These are phyloP conservation scores for Cebidichthys violaceus DNA, from an alignment of 2,113 vertebrate species.

Conservation along the genomic window DNA sequence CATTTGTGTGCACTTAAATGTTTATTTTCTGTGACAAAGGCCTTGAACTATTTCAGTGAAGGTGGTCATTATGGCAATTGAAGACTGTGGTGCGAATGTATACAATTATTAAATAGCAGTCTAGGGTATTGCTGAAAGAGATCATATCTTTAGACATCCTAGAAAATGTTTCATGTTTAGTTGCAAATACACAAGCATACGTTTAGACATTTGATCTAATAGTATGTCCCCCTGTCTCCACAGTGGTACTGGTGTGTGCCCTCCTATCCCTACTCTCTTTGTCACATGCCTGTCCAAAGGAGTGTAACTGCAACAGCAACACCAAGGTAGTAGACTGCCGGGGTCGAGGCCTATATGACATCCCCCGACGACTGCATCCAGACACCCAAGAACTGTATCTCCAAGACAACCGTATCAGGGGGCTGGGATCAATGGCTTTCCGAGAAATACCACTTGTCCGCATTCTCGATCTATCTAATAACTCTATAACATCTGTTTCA, in stretches of 20 bases:
- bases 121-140: neutral
- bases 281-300: slow-evolving; percentile 85
- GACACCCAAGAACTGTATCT: slow-evolving; percentile 90
- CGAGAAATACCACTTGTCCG: slow-evolving; percentile 85
- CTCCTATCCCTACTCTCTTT: slow-evolving; percentile 68
- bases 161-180: neutral
- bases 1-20: neutral
- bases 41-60: neutral
- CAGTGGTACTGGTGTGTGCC: slow-evolving; percentile 83
- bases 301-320: slow-evolving; percentile 88
- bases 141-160: neutral
- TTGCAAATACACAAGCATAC: neutral
- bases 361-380: slow-evolving; percentile 86
- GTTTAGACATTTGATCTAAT: neutral
- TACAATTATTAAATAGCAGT: neutral
- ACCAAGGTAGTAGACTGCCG: slow-evolving; percentile 91
- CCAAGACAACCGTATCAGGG: slow-evolving; percentile 92
- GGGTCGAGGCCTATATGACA: slow-evolving; percentile 87
- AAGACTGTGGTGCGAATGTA: neutral
- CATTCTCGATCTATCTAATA: slow-evolving; percentile 92
- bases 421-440: slow-evolving; percentile 88
- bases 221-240: slow-evolving; percentile 55
- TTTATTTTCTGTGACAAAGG: neutral
- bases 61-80: neutral
- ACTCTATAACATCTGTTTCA: slow-evolving; percentile 89